These are phyloP conservation scores for Aethes cnicana DNA, from an alignment of 2,888 invertebrate species.

Conservation along the genomic window DNA sequence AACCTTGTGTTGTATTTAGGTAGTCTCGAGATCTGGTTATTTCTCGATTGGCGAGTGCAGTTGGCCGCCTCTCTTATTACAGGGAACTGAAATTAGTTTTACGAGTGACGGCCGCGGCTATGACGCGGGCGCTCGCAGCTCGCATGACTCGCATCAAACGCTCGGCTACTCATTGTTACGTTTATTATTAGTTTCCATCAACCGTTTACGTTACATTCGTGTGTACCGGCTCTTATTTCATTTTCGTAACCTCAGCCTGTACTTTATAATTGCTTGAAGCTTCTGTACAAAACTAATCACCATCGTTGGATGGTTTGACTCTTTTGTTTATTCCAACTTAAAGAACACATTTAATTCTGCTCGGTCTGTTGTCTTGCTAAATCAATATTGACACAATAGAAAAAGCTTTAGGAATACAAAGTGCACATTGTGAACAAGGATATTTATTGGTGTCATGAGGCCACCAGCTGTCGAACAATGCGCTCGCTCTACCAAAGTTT, in stretches of 20 bases:
- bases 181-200: conserved; percentile 74
- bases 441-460: conserved; percentile 68
- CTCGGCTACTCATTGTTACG: conserved; percentile 71
- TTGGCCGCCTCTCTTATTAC: conserved; percentile 50
- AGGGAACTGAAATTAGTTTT: conserved; percentile 71
- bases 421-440: conserved; percentile 47
- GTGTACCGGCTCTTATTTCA: conserved; percentile 45
- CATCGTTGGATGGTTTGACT: conserved; percentile 29
- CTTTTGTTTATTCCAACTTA: conserved; percentile 36
- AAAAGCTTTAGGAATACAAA: conserved; percentile 33
- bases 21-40: conserved; percentile 28
- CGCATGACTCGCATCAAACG: conserved; percentile 69
- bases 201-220: conserved; percentile 61
- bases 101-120: conserved; percentile 64
- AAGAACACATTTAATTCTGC: conserved; percentile 21
- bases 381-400: conserved; percentile 44
- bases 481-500: conserved; percentile 42
- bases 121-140: conserved; percentile 53
- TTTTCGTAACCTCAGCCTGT: conserved; percentile 65
- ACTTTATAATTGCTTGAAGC: conserved; percentile 49
- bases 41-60: conserved; percentile 50
- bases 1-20: conserved; percentile 14
- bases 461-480: conserved; percentile 59
- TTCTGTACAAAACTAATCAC: conserved; percentile 30
- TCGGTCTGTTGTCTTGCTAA: conserved; percentile 43